phyloP scores from a whole-genome alignment of 2,888 invertebrate genomes.

The Drosophila ezoana region DNA sequence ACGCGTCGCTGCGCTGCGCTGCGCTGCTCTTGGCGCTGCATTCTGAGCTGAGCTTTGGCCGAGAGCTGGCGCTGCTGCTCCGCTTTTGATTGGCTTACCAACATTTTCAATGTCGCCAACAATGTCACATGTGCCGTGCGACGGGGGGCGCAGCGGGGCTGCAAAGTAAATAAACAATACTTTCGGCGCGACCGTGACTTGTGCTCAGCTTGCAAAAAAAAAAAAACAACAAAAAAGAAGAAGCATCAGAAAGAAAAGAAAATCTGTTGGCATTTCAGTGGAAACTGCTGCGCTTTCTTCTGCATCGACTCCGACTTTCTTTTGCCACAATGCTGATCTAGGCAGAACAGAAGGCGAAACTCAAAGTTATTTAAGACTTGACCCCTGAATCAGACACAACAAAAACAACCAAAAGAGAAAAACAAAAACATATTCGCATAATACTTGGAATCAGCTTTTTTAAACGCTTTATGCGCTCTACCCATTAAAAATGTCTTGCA shows the following conservation, averaged over 20 bases:
- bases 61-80: conserved; percentile 33
- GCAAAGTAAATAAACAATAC: conserved; percentile 68
- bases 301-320: conserved; percentile 58
- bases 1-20: conserved; percentile 5
- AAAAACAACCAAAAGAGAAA: neutral
- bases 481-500: neutral
- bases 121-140: conserved; percentile 77
- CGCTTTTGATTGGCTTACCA: conserved; percentile 56
- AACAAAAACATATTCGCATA: conserved; percentile 11
- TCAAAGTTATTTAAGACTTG: conserved; percentile 67
- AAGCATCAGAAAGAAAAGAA: conserved; percentile 7
- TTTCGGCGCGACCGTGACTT: conserved; percentile 82
- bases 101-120: conserved; percentile 58
- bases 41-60: conserved; percentile 5
- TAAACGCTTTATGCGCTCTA: conserved; percentile 10
- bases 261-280: conserved; percentile 62
- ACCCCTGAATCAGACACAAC: conserved; percentile 61
- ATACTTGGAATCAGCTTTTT: conserved; percentile 33
- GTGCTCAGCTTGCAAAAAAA: conserved; percentile 82
- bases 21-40: conserved; percentile 32
- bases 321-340: conserved; percentile 66
- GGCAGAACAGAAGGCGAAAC: conserved; percentile 70
- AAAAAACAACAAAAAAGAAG: neutral
- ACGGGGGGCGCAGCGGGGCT: neutral
- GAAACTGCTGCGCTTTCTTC: conserved; percentile 71